Conservation (phyloP, 2,888 invertebrate genomes). For the Eledone cirrhosa region DNA sequence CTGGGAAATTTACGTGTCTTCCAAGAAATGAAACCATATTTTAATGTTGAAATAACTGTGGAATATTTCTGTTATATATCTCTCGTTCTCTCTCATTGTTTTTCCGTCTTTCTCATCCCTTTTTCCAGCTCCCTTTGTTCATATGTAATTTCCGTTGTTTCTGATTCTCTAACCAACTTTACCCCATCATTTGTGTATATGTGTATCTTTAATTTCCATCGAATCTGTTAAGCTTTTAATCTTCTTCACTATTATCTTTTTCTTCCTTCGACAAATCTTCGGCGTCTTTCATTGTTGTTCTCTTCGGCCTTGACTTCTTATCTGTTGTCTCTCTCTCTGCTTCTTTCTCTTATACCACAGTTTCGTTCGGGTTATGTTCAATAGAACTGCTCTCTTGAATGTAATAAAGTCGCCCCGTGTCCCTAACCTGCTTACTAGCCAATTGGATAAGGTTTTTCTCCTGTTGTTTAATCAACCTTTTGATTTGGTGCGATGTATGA, state of each 20-base stretch:
- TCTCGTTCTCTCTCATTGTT: too few relatives aligned
- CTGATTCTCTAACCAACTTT: too few relatives aligned
- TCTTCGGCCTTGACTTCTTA: background rate
- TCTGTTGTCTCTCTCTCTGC: constrained; percentile 7
- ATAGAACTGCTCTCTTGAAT: constrained; percentile 53
- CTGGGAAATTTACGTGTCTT: too few relatives aligned
- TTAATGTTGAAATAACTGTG: too few relatives aligned
- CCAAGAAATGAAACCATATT: too few relatives aligned
- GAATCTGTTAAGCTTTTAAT: background rate
- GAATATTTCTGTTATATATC: too few relatives aligned
- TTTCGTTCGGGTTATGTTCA: constrained; percentile 52
- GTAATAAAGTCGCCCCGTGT: constrained; percentile 56
- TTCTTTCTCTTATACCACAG: constrained; percentile 40
- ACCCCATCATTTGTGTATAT: too few relatives aligned
- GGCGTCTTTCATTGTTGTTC: background rate
- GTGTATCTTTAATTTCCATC: background rate
- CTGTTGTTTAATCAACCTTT: constrained; percentile 51
- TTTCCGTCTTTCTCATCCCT: too few relatives aligned
- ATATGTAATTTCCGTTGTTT: too few relatives aligned
- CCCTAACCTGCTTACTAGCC: constrained; percentile 53
- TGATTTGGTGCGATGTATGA: constrained; percentile 49
- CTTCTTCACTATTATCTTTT: background rate
- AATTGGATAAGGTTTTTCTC: constrained; percentile 53
- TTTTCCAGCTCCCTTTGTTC: too few relatives aligned
- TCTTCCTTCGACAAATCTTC: background rate